phyloP scores from a whole-genome alignment of 2,797 vertebrate species.

The Sebastes vulpes region DNA sequence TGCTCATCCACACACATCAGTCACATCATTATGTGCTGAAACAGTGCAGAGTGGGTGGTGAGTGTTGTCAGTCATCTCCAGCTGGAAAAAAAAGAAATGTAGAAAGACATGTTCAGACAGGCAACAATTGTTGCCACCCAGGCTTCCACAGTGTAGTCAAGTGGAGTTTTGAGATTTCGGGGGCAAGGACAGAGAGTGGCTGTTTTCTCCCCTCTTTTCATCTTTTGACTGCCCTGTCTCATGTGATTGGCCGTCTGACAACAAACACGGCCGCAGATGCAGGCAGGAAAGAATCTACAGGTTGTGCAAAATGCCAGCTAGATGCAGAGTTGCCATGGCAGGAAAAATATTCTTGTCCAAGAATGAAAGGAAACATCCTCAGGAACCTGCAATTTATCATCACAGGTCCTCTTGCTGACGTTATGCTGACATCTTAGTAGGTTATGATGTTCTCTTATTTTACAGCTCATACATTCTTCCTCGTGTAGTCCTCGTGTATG shows the following conservation, averaged over 20 bases:
- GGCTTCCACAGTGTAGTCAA: slow-evolving; percentile 49
- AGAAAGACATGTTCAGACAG: slow-evolving; percentile 61
- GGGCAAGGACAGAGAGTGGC: slow-evolving; percentile 37
- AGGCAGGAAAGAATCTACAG: slow-evolving; percentile 37
- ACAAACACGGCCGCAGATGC: slow-evolving; percentile 32
- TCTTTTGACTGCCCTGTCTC: slow-evolving; percentile 40
- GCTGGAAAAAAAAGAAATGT: slow-evolving; percentile 28
- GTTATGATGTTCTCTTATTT: background rate
- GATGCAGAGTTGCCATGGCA: slow-evolving; percentile 15
- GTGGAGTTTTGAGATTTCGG: slow-evolving; percentile 55
- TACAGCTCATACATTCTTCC: background rate
- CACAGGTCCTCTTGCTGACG: background rate
- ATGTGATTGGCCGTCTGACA: slow-evolving; percentile 53
- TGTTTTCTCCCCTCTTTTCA: slow-evolving; percentile 49
- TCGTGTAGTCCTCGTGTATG: background rate
- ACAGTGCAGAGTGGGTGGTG: slow-evolving; percentile 69
- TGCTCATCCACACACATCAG: slow-evolving; percentile 69
- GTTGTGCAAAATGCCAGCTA: slow-evolving; percentile 47
- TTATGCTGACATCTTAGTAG: background rate
- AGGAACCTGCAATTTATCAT: background rate
- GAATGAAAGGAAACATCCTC: slow-evolving; percentile 14
- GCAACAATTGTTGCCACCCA: slow-evolving; percentile 62
- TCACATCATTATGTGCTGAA: slow-evolving; percentile 71
- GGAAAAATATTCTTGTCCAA: background rate
- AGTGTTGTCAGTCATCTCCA: slow-evolving; percentile 69